Evolutionary conservation across 2,888 invertebrate genomes (phyloP).

Genomic region (Eilema griseolum): DNA sequence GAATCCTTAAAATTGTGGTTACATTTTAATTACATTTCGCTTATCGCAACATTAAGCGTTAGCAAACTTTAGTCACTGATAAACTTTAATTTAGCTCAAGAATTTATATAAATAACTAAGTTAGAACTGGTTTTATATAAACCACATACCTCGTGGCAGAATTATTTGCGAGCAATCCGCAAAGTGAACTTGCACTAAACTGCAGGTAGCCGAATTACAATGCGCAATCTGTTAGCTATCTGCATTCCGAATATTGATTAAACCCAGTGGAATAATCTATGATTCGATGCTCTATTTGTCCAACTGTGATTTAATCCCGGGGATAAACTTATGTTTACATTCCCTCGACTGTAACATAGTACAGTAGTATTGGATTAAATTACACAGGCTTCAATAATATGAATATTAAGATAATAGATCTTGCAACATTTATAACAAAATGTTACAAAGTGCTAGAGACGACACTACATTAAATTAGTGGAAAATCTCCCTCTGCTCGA

Average conservation of each 20-base stretch:
- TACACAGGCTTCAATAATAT: not conserved
- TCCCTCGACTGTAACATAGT: not conserved
- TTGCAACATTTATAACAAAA: not conserved
- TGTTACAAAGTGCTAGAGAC: not conserved
- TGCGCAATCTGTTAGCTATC: slow-evolving; percentile 38
- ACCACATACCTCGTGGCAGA: not conserved
- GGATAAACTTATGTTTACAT: slow-evolving; percentile 8
- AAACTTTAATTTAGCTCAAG: not conserved
- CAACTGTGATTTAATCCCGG: slow-evolving; percentile 9
- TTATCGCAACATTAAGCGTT: not conserved
- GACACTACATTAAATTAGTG: no score
- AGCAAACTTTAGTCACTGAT: not conserved
- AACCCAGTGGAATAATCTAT: slow-evolving; percentile 33
- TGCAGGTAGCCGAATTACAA: slow-evolving; percentile 15
- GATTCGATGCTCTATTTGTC: slow-evolving; percentile 30
- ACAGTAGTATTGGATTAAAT: not conserved
- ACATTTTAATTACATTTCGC: not conserved
- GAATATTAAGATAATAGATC: not conserved
- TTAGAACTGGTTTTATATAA: not conserved
- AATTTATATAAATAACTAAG: not conserved
- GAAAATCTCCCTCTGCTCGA: no score
- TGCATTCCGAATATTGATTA: slow-evolving; percentile 48
- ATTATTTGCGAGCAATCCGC: slow-evolving; percentile 7
- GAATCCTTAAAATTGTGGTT: not conserved
- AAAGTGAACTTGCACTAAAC: slow-evolving; percentile 12